phyloP scores from a whole-genome alignment of 2,888 invertebrate species.

The Lycia hirtaria region DNA sequence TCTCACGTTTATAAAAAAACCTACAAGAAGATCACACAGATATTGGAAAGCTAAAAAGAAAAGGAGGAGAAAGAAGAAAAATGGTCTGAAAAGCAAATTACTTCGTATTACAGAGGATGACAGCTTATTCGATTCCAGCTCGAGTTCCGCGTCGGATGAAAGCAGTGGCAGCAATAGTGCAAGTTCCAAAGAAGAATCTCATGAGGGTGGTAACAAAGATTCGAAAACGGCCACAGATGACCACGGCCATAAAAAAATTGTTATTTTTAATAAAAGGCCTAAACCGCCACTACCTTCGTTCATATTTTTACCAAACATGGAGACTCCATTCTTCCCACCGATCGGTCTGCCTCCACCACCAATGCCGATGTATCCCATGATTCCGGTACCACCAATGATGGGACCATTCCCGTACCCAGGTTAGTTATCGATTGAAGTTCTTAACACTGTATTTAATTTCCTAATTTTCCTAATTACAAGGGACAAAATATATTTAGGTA shows the following conservation, averaged over 20 bases:
- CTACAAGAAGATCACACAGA: constrained; percentile 50
- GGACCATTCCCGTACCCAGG: constrained; percentile 48
- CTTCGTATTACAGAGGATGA: constrained; percentile 72
- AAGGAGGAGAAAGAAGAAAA: constrained; percentile 48
- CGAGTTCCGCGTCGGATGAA: constrained; percentile 42
- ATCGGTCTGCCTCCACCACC: constrained; percentile 71
- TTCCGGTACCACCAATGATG: constrained; percentile 71
- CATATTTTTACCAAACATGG: constrained; percentile 72
- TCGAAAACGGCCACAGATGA: constrained; percentile 42
- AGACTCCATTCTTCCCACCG: constrained; percentile 73
- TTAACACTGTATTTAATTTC: too few species aligned
- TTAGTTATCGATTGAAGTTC: too few species aligned
- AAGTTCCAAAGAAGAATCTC: constrained; percentile 28
- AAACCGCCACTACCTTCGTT: constrained; percentile 73
- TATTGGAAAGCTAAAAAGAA: constrained; percentile 40
- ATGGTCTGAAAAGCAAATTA: constrained; percentile 60
- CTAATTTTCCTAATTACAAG: too few species aligned
- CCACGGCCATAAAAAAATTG: constrained; percentile 70
- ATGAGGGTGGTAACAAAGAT: constrained; percentile 39
- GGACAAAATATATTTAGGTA: too few species aligned
- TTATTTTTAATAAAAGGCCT: constrained; percentile 70
- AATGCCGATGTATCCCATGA: constrained; percentile 74
- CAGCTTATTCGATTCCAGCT: constrained; percentile 67
- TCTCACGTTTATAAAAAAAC: constrained; percentile 30
- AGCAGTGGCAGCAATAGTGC: constrained; percentile 44